phyloP scores from a whole-genome alignment of 2,797 vertebrate species.

The Sebastolobus altivelis region DNA sequence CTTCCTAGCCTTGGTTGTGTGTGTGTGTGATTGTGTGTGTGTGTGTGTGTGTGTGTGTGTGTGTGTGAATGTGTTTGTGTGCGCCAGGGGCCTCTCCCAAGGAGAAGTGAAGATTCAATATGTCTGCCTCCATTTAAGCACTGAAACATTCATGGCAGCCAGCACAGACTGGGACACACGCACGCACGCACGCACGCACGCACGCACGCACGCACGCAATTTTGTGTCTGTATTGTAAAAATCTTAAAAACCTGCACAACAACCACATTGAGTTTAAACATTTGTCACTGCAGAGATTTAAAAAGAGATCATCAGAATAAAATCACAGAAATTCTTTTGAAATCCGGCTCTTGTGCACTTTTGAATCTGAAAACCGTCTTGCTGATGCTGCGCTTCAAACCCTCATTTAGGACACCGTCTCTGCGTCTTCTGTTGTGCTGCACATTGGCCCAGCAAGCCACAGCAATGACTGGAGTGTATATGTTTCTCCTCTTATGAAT shows the following conservation, averaged over 20 bases:
- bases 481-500: conserved; percentile 83
- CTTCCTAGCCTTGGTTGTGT: conserved; percentile 38
- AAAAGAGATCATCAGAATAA: not conserved
- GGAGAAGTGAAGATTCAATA: conserved; percentile 69
- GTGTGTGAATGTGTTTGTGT: conserved; percentile 19
- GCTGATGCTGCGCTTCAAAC: not conserved
- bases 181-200: conserved; percentile 15
- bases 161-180: conserved; percentile 32
- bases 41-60: conserved; percentile 13
- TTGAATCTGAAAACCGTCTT: not conserved
- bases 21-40: conserved; percentile 25
- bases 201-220: conserved; percentile 16
- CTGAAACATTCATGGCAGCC: conserved; percentile 73
- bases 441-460: conserved; percentile 46
- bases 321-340: not conserved
- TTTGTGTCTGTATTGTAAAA: conserved; percentile 19
- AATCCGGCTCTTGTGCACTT: not conserved
- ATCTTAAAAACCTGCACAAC: not conserved
- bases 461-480: conserved; percentile 68
- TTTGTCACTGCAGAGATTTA: not conserved
- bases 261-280: not conserved
- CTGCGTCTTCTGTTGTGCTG: conserved; percentile 24
- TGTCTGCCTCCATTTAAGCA: conserved; percentile 73
- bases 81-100: conserved; percentile 70
- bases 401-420: conserved; percentile 20